Percentiles rank a stretch among this genome's conserved stretches.
phyloP scores from a whole-genome alignment of 2,113 vertebrate species.

The Urocolius indicus region DNA sequence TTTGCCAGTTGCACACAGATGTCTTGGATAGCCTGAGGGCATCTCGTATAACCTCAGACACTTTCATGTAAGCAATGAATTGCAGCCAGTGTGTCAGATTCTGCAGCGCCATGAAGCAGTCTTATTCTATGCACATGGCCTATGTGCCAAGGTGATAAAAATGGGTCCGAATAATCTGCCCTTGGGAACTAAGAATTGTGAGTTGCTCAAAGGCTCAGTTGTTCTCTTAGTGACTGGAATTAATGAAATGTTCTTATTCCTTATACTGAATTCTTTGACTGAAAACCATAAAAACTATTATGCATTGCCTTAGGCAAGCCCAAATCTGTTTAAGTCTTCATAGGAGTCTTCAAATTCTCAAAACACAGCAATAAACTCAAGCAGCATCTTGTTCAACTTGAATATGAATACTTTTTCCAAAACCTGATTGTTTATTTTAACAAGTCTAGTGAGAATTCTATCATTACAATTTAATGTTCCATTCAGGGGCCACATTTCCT shows the following conservation, averaged over 20 bases:
- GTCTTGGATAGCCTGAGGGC: neutral
- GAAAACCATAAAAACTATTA: slow-evolving; percentile 46
- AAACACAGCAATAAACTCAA: neutral
- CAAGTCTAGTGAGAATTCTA: neutral
- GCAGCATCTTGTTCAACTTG: neutral
- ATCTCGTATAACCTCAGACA: neutral
- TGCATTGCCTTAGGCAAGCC: slow-evolving; percentile 13
- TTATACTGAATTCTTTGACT: slow-evolving; percentile 24
- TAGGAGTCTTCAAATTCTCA: slow-evolving; percentile 6
- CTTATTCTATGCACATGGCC: fast-evolving
- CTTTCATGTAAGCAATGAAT: neutral
- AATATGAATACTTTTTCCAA: slow-evolving; percentile 27
- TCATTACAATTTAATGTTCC: too few species aligned
- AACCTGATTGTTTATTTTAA: neutral
- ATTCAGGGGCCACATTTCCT: too few species aligned
- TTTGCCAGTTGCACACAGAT: neutral
- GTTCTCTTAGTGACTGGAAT: slow-evolving; percentile 29
- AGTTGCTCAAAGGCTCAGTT: neutral
- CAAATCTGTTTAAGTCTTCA: slow-evolving; percentile 40
- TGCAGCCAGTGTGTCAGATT: neutral
- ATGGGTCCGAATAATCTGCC: neutral
- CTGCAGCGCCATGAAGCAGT: neutral
- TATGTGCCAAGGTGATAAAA: neutral
- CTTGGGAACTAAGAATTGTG: neutral
- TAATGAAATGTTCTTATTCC: slow-evolving; percentile 7